These are phyloP conservation scores for Macaca mulatta DNA, from an alignment of 2,113 vertebrate species.

Conservation along the genomic window DNA sequence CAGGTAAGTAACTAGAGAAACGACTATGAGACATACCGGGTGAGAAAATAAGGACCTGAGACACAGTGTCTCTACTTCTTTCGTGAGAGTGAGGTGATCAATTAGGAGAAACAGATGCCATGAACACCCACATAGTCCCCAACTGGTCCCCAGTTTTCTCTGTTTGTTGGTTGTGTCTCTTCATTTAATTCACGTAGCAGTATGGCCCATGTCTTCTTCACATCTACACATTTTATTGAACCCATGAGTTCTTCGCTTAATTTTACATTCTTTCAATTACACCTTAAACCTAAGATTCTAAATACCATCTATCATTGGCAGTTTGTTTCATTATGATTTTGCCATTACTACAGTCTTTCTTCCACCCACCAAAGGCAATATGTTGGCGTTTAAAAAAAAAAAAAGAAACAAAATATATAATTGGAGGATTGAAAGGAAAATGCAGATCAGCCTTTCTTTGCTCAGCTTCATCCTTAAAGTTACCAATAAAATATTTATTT, in stretches of 20 bases:
- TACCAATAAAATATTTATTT: not conserved
- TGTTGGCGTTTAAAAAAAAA: not conserved
- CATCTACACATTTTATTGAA: not conserved
- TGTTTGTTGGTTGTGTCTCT: not conserved
- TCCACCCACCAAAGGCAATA: not conserved
- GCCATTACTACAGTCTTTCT: not conserved
- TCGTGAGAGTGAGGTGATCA: too few relatives aligned
- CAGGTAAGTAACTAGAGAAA: not conserved
- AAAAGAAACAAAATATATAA: not conserved
- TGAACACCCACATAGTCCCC: not conserved
- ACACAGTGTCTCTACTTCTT: not conserved
- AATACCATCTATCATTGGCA: not conserved
- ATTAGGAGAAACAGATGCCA: not conserved
- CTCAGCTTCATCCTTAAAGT: not conserved
- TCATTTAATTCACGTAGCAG: not conserved
- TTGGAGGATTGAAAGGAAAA: not conserved
- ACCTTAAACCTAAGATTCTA: not conserved
- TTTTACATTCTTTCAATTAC: not conserved
- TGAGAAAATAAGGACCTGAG: too few relatives aligned
- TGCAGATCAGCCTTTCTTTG: not conserved
- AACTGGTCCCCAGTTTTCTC: not conserved
- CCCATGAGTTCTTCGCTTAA: not conserved
- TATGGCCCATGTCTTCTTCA: not conserved
- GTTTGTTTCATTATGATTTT: not conserved
- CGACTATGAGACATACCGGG: rapidly evolving